A percentile compares a stretch with the other conserved stretches of the same genome.
Evolutionary conservation across 2,113 vertebrate species (phyloP).

Genomic region (Aptenodytes patagonicus): DNA sequence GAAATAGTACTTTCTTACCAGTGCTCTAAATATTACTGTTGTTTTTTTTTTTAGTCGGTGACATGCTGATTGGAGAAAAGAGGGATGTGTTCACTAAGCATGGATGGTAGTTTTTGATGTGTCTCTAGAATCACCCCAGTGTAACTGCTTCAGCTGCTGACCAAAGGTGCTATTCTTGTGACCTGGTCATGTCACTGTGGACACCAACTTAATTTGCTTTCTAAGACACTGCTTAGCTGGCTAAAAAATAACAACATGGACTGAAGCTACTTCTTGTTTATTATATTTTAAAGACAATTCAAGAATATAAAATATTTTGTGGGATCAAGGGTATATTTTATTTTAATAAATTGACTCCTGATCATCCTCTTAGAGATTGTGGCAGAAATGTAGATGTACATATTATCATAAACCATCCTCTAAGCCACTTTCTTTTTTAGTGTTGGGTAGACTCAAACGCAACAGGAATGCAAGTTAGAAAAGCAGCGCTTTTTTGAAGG

Average conservation of each 20-base stretch:
- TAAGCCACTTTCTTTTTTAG: background rate
- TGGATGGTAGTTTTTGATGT: background rate
- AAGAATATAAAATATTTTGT: background rate
- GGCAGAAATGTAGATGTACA: background rate
- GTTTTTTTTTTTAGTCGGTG: background rate
- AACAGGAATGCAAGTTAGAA: background rate
- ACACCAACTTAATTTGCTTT: background rate
- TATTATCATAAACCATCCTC: background rate
- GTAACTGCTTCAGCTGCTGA: background rate
- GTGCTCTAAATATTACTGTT: background rate
- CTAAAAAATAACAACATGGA: background rate
- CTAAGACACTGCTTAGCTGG: background rate
- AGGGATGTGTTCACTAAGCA: background rate
- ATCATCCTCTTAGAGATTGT: background rate
- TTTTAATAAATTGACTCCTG: background rate
- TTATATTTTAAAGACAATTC: background rate
- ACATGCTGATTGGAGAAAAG: background rate
- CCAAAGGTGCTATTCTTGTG: background rate
- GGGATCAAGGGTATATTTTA: background rate
- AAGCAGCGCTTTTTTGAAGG: background rate
- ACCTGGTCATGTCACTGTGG: background rate
- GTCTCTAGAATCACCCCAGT: background rate
- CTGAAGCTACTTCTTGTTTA: background rate
- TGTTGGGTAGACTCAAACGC: background rate
- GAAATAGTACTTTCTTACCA: background rate